Evolutionary conservation across 2,888 invertebrate genomes (phyloP), one percentile per base, ranked within the genome.

Genomic region (Pedicia rivosa): DNA sequence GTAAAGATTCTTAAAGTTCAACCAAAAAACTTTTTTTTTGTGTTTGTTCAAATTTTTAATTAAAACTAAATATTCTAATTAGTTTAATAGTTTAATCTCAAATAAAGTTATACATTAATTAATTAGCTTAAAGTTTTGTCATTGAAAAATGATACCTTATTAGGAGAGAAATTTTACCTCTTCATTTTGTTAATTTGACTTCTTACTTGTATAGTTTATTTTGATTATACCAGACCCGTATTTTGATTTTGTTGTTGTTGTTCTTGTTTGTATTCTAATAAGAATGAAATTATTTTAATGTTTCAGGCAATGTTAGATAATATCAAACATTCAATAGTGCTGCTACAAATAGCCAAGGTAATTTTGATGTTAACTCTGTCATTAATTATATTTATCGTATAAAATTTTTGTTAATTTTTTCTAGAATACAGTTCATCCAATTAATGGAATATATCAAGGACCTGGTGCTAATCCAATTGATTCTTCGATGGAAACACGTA

Each of bases 281-380:
- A 36, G 19, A 20, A 4, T 41, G 13, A 41, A 42, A 42, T 38
- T n/a, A n/a, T 43, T 40, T 39, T 44, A 47, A 43, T 51, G 55
- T 70, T 67, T 42, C 67, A 90, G 81, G 77, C 75, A 43, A 87
- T 95, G 80, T 72, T 97, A 61, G 94, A 97, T 65, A 84, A 92
- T 51, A 86, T 97, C 47, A 97, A 97, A 67, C 95, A 97, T 71
- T 87, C 94, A 52, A 97, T 97, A 65, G 92, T 97, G 46, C 77
- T 92, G 54, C 72, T 97, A 49, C 95, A 97, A 74, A 94, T 95
- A 59, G 90, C 94, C 49, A 95, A 95, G 78, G 88, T 88, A 67
- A 54, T 53, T 50, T 43, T 39, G 40, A 25, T 24, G 39, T 42
- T 25, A 19, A 12, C n/a, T 26, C 34, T 34, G 38, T 3, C 9